A percentile compares a stretch with the other conserved stretches of the same genome.
These are phyloP conservation scores for Pyrrhosoma nymphula DNA, from an alignment of 2,888 invertebrate species.

Conservation along the genomic window DNA sequence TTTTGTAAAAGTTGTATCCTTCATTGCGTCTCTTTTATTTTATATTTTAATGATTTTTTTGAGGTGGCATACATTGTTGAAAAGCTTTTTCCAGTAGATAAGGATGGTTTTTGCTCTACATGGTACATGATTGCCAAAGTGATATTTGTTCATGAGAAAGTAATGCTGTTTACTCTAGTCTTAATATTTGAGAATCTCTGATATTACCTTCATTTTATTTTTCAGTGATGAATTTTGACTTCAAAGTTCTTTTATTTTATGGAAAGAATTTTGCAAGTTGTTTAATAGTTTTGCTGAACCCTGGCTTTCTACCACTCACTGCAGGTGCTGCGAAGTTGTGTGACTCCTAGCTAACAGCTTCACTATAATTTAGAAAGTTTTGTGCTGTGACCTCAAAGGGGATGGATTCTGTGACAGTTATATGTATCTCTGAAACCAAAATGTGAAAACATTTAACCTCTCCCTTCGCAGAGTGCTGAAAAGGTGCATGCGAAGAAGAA, in stretches of 20 bases:
- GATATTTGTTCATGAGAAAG: background rate
- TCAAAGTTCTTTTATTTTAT: background rate
- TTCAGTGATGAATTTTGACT: constrained; percentile 55
- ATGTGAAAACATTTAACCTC: constrained; percentile 45
- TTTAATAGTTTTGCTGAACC: constrained; percentile 63
- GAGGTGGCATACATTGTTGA: too few relatives aligned
- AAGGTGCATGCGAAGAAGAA: constrained; percentile 52
- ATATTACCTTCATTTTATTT: constrained; percentile 35
- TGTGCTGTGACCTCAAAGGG: background rate
- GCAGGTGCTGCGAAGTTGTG: constrained; percentile 67
- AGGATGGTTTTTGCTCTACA: too few relatives aligned
- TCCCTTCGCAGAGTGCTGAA: constrained; percentile 62
- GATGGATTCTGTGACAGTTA: background rate
- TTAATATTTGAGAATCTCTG: background rate
- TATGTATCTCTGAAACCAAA: background rate
- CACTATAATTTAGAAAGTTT: constrained; percentile 39
- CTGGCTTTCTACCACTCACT: constrained; percentile 67
- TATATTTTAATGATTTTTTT: too few relatives aligned
- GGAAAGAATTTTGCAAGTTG: constrained; percentile 28
- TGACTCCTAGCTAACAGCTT: constrained; percentile 44
- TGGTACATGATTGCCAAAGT: too few relatives aligned
- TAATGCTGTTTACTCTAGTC: background rate
- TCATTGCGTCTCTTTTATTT: too few relatives aligned
- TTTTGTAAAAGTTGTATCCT: too few relatives aligned
- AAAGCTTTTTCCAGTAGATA: too few relatives aligned